These are phyloP conservation scores for Adelphocoris suturalis DNA, from an alignment of 2,888 invertebrate species.

Conservation along the genomic window DNA sequence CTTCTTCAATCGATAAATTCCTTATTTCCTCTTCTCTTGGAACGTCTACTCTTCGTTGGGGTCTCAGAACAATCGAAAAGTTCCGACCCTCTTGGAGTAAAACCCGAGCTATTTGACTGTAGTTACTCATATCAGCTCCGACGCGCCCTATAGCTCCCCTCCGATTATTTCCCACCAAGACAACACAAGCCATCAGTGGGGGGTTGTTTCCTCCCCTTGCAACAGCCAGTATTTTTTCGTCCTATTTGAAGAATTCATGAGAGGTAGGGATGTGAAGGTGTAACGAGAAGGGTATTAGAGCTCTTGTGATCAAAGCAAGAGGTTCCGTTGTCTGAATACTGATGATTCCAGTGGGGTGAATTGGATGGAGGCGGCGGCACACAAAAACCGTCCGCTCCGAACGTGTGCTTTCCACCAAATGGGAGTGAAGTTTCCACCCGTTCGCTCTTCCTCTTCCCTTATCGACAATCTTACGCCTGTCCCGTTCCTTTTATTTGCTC, in stretches of 20 bases:
- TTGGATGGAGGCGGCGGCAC: conserved; percentile 58
- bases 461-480: conserved; percentile 56
- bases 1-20: conserved; percentile 67
- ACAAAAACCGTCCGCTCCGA: conserved; percentile 38
- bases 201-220: neutral
- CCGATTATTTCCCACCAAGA: conserved; percentile 11
- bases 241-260: conserved; percentile 62
- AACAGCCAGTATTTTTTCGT: conserved; percentile 34
- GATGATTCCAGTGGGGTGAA: conserved; percentile 49
- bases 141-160: neutral
- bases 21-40: conserved; percentile 40
- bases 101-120: conserved; percentile 12
- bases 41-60: neutral
- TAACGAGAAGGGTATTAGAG: conserved; percentile 70
- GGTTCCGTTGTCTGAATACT: conserved; percentile 65
- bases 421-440: conserved; percentile 33
- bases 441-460: conserved; percentile 33
- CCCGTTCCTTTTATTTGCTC: conserved; percentile 34
- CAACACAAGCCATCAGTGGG: neutral
- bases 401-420: conserved; percentile 51
- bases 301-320: conserved; percentile 68
- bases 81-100: neutral
- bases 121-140: neutral
- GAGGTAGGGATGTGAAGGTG: conserved; percentile 62
- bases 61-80: conserved; percentile 15